Base-by-base conservation (phyloP, 2,797 vertebrate genomes). In the Menidia menidia region DNA sequence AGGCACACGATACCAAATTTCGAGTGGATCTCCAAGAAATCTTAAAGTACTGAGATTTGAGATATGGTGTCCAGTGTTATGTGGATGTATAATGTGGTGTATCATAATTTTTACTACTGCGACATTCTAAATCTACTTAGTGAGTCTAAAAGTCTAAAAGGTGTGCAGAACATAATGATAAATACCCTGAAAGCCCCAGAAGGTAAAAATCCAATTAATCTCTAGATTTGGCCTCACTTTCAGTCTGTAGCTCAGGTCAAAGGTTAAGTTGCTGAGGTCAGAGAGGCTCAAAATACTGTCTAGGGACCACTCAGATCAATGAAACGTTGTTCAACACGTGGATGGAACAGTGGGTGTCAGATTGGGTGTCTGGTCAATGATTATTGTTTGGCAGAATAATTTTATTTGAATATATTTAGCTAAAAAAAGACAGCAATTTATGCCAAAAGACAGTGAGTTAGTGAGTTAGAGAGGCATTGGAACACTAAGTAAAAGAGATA, bases 181-280 rank as follows among this genome's bases (percentile, higher is more conserved):
- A 91, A 79, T 90, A 86, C 81, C 35, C 52, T 80, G 85, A 85
- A 91, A 87, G 85, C 78, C 90, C 86, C 89, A 87, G 89, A 81
- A 92, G 25, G 92, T 92, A 91, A 86, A 92, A 93, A 89, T 72
- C 66, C 84, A 86, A 70, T 84, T 86, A 90, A 92, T 93, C 91
- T 88, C 89, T 85, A 88, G 33, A 91, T 90, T 90, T 92, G 92
- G 91, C 87, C 85, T 89, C 92, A 93, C 89, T 87, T 93, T 87
- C 87, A 85, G 68, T 74, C 63, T 71, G 83, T 81, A 88, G 85
- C 87, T 89, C 78, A 90, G 94, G 94, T 94, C 93, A 93, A 85
- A 86, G 95, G 95, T 96, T 95, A 96, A 95, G 94, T 94, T 93
- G 86, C 88, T 90, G 88, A 93, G 94, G 94, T 93, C 94, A 94